phyloP scores from a whole-genome alignment of 2,797 vertebrate species.

The Clangula hyemalis region DNA sequence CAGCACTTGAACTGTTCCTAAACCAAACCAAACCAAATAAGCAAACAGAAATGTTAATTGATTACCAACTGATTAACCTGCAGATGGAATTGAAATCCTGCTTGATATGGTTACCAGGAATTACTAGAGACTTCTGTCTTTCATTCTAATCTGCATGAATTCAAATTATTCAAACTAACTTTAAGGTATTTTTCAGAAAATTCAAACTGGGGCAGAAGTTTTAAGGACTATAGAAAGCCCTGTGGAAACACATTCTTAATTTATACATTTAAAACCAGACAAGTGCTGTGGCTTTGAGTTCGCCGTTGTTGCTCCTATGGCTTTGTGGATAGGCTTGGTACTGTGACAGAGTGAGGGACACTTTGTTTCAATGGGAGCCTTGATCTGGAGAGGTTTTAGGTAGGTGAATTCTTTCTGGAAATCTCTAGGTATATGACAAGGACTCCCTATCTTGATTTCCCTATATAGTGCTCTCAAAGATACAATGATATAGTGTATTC shows the following conservation, averaged over 20 bases:
- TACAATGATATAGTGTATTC: too few species aligned
- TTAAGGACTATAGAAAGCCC: background rate
- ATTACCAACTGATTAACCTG: background rate
- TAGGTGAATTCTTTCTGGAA: background rate
- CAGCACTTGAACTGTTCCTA: background rate
- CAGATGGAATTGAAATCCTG: background rate
- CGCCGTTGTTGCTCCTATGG: background rate
- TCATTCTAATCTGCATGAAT: background rate
- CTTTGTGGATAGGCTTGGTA: background rate
- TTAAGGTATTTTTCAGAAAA: background rate
- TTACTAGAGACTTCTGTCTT: background rate
- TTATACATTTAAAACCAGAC: background rate
- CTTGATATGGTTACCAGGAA: background rate
- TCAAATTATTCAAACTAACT: background rate
- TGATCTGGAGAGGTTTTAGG: background rate
- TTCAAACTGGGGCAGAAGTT: background rate
- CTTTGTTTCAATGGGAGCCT: background rate
- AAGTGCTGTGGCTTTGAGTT: background rate
- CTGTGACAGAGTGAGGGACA: background rate
- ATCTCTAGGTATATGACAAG: background rate
- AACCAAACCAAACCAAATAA: too few species aligned
- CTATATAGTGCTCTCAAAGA: background rate
- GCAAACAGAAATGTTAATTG: background rate
- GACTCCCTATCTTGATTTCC: background rate
- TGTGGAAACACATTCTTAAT: background rate